phyloP scores from a whole-genome alignment of 2,797 vertebrate species.

The Scyliorhinus canicula region DNA sequence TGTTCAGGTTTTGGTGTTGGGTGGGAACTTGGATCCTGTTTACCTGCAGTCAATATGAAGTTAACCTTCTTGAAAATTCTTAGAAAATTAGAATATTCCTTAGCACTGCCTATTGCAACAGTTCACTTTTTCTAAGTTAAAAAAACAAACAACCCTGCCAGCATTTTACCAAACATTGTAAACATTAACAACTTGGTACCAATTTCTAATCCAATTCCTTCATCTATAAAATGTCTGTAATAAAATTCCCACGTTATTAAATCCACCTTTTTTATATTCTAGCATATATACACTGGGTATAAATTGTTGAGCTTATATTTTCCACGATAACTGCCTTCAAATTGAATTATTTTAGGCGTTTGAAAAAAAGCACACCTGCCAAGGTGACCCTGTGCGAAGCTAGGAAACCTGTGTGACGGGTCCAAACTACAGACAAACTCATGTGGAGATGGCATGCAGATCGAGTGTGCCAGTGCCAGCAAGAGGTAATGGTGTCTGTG shows the following conservation, averaged over 20 bases:
- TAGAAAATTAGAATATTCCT: neutral
- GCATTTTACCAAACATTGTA: neutral
- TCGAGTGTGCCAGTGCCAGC: too few species aligned
- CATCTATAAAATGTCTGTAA: neutral
- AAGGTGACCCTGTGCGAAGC: neutral
- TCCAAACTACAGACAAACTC: too few species aligned
- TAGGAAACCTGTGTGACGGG: too few species aligned
- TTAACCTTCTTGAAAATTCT: neutral
- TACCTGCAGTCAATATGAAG: neutral
- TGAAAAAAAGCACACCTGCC: neutral
- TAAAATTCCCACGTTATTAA: neutral
- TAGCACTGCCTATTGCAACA: neutral
- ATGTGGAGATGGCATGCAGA: too few species aligned
- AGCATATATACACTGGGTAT: neutral
- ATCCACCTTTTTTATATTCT: neutral
- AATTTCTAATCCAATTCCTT: constrained; percentile 5
- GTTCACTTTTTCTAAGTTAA: neutral
- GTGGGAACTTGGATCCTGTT: neutral
- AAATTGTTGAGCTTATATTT: neutral
- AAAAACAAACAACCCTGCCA: neutral
- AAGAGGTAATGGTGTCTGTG: too few species aligned
- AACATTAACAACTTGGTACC: neutral
- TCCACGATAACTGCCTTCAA: neutral
- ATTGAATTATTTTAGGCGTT: neutral
- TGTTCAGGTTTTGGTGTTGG: neutral